Conservation (phyloP, 2,888 invertebrate species). For the Habroteleia sp. region DNA sequence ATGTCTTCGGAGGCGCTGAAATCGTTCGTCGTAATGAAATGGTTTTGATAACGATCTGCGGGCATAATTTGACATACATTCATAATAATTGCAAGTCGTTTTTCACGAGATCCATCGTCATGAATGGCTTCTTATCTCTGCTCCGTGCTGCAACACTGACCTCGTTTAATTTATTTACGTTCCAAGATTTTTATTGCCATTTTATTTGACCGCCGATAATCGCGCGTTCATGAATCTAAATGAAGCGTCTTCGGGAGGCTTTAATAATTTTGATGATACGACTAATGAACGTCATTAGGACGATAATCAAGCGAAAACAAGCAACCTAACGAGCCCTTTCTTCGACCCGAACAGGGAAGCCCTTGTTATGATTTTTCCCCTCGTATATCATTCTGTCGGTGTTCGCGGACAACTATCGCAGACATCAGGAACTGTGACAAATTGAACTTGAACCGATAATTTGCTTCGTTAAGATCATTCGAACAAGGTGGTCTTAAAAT, state of each 20-base stretch:
- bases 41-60: slow-evolving; percentile 30
- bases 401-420: slow-evolving; percentile 28
- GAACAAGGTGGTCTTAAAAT: slow-evolving; percentile 40
- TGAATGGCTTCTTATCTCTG: slow-evolving; percentile 36
- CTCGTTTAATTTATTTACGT: slow-evolving; percentile 31
- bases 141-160: slow-evolving; percentile 17
- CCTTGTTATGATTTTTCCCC: slow-evolving; percentile 57
- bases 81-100: slow-evolving; percentile 15
- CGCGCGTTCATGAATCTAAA: slow-evolving; percentile 19
- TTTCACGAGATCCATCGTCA: slow-evolving; percentile 6
- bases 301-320: slow-evolving; percentile 29
- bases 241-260: slow-evolving; percentile 4
- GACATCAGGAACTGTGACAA: slow-evolving; percentile 36
- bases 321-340: slow-evolving; percentile 47
- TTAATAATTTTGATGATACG: slow-evolving; percentile 25
- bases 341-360: slow-evolving; percentile 30
- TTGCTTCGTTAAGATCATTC: slow-evolving; percentile 49
- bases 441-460: slow-evolving; percentile 61
- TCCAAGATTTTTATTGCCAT: not conserved
- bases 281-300: slow-evolving; percentile 26
- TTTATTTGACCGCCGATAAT: not conserved
- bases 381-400: slow-evolving; percentile 40
- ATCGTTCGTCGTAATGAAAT: no score
- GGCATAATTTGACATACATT: slow-evolving; percentile 33
- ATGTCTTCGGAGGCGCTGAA: slow-evolving; percentile 1